Evolutionary conservation across 1,140 invertebrate genomes (phyloP).

Genomic region (Acromyrmex heyeri): DNA sequence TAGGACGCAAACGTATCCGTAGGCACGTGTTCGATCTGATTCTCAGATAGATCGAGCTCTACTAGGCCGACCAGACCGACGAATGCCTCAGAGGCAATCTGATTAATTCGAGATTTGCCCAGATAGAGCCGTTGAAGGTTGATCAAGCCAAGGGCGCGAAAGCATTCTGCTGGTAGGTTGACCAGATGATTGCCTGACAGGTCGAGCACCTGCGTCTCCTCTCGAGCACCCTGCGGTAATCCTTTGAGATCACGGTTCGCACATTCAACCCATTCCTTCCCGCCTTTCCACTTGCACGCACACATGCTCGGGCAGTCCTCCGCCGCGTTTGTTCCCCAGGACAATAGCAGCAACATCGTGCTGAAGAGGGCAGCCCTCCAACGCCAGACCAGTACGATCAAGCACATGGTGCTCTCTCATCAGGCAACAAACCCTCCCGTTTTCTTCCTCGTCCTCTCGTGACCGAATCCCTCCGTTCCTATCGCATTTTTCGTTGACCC

Average conservation of each 20-base stretch:
- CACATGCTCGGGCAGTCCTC: conserved; percentile 91
- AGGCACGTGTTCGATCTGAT: conserved; percentile 92
- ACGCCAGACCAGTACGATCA: conserved; percentile 67
- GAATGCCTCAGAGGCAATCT: conserved; percentile 93
- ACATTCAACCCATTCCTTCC: conserved; percentile 96
- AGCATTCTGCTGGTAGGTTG: conserved; percentile 91
- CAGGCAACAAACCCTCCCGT: conserved; percentile 11
- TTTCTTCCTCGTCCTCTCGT: conserved; percentile 10
- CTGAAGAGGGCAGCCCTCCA: conserved; percentile 69
- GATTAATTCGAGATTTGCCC: conserved; percentile 91
- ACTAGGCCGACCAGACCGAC: conserved; percentile 94
- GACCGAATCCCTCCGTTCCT: conserved; percentile 9
- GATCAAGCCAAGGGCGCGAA: conserved; percentile 92
- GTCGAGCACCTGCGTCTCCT: conserved; percentile 96
- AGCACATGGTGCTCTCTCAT: conserved; percentile 71
- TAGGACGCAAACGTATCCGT: conserved; percentile 92
- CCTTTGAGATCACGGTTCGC: conserved; percentile 91
- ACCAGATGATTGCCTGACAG: conserved; percentile 94
- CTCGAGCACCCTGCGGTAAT: conserved; percentile 93
- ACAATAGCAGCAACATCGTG: conserved; percentile 65
- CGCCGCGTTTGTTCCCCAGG: conserved; percentile 54
- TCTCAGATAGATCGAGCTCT: conserved; percentile 95
- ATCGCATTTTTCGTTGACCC: conserved; percentile 31
- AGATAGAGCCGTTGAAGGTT: conserved; percentile 96
- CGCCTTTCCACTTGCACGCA: conserved; percentile 96